These are phyloP conservation scores for Ephestia elutella DNA, from an alignment of 1,140 invertebrate species.

Conservation along the genomic window DNA sequence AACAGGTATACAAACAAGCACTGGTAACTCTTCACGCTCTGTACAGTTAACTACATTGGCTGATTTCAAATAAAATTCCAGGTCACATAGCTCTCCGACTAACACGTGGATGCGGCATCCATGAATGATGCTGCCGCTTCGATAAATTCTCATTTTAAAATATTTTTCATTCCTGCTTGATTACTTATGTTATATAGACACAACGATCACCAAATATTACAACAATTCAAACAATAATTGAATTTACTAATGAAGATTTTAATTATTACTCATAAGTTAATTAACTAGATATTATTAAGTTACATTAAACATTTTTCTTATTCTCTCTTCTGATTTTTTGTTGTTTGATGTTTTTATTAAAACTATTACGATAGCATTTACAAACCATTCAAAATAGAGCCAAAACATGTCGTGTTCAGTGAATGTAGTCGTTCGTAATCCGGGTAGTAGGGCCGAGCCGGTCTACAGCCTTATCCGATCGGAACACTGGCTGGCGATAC, in stretches of 20 bases:
- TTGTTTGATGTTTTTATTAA: too few relatives aligned
- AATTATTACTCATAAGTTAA: too few relatives aligned
- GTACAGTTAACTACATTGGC: conserved; percentile 22
- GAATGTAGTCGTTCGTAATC: conserved; percentile 11
- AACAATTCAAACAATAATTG: too few relatives aligned
- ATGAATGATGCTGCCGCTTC: not conserved
- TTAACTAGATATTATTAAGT: too few relatives aligned
- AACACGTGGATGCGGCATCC: conserved; percentile 11
- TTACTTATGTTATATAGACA: too few relatives aligned
- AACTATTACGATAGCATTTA: too few relatives aligned
- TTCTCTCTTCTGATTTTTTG: too few relatives aligned
- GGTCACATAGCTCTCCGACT: not conserved
- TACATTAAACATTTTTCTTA: too few relatives aligned
- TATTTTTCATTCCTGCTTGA: too few relatives aligned
- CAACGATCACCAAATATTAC: too few relatives aligned
- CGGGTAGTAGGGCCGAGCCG: conserved; percentile 24
- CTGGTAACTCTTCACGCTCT: not conserved
- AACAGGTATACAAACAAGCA: conserved; percentile 2
- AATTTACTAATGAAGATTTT: too few relatives aligned
- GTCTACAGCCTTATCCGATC: conserved; percentile 9
- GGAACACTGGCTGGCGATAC: conserved; percentile 4
- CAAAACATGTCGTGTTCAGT: not conserved
- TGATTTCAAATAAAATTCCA: conserved; percentile 19
- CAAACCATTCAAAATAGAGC: not conserved
- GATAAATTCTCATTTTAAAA: too few relatives aligned